These are phyloP conservation scores for Eilema depressum DNA, from an alignment of 2,888 invertebrate genomes.

Conservation along the genomic window DNA sequence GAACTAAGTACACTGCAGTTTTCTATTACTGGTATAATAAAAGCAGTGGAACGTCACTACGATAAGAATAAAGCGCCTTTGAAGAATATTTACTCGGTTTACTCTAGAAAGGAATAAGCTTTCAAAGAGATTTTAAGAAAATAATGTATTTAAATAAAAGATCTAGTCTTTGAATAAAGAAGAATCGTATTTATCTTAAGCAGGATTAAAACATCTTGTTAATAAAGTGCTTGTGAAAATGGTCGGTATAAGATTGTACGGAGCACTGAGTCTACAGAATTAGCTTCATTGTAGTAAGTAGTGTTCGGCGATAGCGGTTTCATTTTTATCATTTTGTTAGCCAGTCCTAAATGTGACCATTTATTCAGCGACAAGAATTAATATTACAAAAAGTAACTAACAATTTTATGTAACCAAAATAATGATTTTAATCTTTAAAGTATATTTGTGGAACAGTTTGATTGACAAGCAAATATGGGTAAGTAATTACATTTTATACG, in stretches of 20 bases:
- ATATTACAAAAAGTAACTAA: background rate
- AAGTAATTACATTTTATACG: background rate
- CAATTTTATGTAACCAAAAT: background rate
- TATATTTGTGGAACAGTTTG: background rate
- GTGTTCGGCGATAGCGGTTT: background rate
- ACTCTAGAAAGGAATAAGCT: background rate
- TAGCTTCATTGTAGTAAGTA: background rate
- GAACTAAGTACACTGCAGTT: too few species aligned
- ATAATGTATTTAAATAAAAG: constrained; percentile 15
- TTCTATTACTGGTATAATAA: too few species aligned
- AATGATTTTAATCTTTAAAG: background rate
- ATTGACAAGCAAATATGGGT: background rate
- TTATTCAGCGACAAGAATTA: too few species aligned
- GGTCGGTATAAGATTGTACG: constrained; percentile 1
- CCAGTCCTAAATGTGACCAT: too few species aligned
- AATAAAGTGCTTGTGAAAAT: constrained; percentile 13
- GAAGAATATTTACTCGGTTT: background rate
- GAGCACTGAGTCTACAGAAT: constrained; percentile 3
- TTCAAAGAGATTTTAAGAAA: constrained; percentile 8
- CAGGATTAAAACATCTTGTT: constrained; percentile 12
- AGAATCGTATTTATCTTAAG: constrained; percentile 10
- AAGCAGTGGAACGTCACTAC: background rate
- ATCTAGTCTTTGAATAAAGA: constrained; percentile 6
- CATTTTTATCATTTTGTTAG: too few species aligned
- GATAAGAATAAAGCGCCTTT: background rate